Conservation (phyloP, 2,797 vertebrate genomes). For the Falco rusticolus region DNA sequence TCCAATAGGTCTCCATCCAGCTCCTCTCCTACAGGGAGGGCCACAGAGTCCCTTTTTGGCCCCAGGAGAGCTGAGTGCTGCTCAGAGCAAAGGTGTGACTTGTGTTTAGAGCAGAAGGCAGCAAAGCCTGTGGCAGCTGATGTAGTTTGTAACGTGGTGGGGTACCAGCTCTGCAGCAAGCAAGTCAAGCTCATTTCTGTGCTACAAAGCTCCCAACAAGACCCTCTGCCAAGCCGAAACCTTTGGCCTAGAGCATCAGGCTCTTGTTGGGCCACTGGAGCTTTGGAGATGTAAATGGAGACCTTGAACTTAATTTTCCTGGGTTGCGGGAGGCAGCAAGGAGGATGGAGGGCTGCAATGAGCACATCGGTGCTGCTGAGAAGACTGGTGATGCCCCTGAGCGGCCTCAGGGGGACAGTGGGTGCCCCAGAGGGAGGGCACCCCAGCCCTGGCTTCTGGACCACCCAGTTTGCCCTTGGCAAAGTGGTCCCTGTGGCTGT, state of each 20-base stretch:
- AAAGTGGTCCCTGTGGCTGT: neutral
- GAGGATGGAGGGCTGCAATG: neutral
- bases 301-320: neutral
- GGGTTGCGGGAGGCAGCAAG: neutral
- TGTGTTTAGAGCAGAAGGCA: neutral
- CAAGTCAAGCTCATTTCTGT: neutral
- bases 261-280: neutral
- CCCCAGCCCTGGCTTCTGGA: neutral
- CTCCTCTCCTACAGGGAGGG: neutral
- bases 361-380: neutral
- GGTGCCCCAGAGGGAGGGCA: neutral
- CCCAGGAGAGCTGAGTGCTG: neutral
- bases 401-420: neutral
- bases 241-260: neutral
- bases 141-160: rapidly evolving
- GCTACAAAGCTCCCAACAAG: rapidly evolving
- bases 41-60: too few relatives aligned
- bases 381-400: neutral
- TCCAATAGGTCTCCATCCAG: neutral
- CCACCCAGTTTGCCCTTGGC: neutral
- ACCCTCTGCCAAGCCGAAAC: neutral
- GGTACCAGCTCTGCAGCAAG: neutral
- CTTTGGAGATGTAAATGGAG: neutral
- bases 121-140: neutral
- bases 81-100: neutral